phyloP scores from a whole-genome alignment of 2,113 vertebrate genomes.

The Maccullochella peelii region DNA sequence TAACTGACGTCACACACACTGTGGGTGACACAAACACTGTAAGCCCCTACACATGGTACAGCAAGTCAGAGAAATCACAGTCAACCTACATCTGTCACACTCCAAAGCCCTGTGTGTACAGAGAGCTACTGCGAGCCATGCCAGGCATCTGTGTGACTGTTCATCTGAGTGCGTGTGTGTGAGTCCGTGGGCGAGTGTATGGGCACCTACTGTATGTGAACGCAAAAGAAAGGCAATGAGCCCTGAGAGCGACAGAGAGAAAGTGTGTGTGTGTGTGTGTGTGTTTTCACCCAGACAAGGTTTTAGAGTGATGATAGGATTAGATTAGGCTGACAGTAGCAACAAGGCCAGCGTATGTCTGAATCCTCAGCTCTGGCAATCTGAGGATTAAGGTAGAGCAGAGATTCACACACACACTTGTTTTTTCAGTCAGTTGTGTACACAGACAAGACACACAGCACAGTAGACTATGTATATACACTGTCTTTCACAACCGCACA shows the following conservation, averaged over 20 bases:
- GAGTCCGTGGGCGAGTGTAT: background rate
- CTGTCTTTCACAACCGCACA: constrained; percentile 14
- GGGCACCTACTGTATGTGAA: background rate
- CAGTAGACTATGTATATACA: background rate
- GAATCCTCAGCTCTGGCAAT: constrained; percentile 64
- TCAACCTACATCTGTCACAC: constrained; percentile 54
- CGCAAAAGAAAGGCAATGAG: constrained; percentile 8
- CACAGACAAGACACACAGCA: constrained; percentile 33
- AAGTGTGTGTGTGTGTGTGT: constrained; percentile 31
- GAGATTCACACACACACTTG: constrained; percentile 16
- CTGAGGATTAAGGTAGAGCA: constrained; percentile 70
- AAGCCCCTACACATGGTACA: constrained; percentile 38
- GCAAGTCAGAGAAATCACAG: constrained; percentile 37
- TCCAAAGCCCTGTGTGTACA: constrained; percentile 41
- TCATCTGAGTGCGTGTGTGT: constrained; percentile 3
- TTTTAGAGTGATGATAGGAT: constrained; percentile 76
- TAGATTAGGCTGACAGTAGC: constrained; percentile 73
- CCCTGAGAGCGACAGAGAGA: background rate
- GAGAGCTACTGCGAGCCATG: constrained; percentile 28
- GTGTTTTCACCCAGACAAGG: constrained; percentile 56
- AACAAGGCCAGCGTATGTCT: constrained; percentile 67
- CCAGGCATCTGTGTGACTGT: constrained; percentile 32
- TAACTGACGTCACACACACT: background rate
- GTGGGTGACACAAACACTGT: constrained; percentile 25
- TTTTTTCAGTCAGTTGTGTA: constrained; percentile 17